Base-by-base conservation (phyloP, 2,888 invertebrate species). In the Euspilapteryx auroguttella region DNA sequence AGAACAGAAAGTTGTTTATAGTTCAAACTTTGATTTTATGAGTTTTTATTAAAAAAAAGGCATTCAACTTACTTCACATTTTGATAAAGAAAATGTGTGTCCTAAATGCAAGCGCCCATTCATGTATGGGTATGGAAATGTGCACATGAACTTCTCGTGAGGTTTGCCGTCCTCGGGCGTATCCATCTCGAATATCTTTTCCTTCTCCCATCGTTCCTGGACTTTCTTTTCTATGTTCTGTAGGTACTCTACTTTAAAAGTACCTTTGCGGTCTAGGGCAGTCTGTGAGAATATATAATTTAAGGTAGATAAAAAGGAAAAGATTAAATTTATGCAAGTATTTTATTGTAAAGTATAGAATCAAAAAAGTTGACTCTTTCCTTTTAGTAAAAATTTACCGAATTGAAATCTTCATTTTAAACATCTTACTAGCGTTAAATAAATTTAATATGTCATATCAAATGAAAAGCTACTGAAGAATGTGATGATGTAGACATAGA, bases 71-170 rank as follows among this genome's bases (percentile, higher is more conserved):
- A 90, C 91, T 77, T 99, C 99, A 55, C 95, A 94, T 77, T 99
- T 99, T 6, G 96, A 94, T 25, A 99, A 56, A 3, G 96, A 91
- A 75, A 99, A 99, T 9, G 94, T 93, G 57, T 99, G 99, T 0
- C 99, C 99, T 39, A 99, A 77, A 80, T 99, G 99, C 30, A 99
- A 81, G 25, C 93, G 83, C 7, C 99, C 99, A 79, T 99, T 99
- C 98, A 99, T 99, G 53, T 99, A 99, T 0, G 99, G 99, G 68
- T 86, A 99, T 1, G 99, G 99, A 73, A 99, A 99, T 2, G 95
- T 95, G 20, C 88, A 89, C 40, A 96, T 76, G 55, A 89, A 98
- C 53, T 98, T 99, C 36, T 91, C 90, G 45, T 83, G 49, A 10
- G 68, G 57, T 44, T 79, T 79, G 34, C 68, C 81, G 33, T 78